Base-by-base conservation (phyloP, 2,113 vertebrate species). In the Aegithalos caudatus region DNA sequence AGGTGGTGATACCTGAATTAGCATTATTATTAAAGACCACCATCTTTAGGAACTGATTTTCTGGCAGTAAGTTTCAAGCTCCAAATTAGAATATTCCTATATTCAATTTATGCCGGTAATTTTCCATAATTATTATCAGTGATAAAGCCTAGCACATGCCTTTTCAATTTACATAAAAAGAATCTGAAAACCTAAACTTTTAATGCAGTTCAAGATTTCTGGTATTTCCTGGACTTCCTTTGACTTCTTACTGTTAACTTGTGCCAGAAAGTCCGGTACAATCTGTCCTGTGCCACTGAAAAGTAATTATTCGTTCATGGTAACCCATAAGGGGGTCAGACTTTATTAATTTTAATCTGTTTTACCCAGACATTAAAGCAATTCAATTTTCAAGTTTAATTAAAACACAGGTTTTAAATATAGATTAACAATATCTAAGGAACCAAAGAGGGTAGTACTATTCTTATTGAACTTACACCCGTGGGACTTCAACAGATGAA, bases 381-480 rank as follows among this genome's bases (percentile, higher is more conserved):
- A 96, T 90, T 95, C 96, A 96, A 92, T 92, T 96, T 94, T 83
- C 81, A 88, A 81, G 48, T 78, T 97, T 97, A 96, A 97, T 90
- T 96, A 96, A 95, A 92, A 81, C 40, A 76, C 44, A 78, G 31
- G 51, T 86, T 93, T 94, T 94, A 96, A 96, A 92, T 93, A 88
- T 81, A 92, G 85, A 92, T 92, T 62, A 88, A 74, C 67, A 93
- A 94, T 78, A 95, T 58, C 79, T 93, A 86, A 81, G 77, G 73
- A 96, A 86, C 20, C 28, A 65, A 76, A 90, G 56, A 88, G 38
- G 35, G 25, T 81, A 80, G 40, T 40, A 54, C 67, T 84, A 48
- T n/a, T 85, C 31, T 70, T 86, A 44, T n/a, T 74, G 94, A 96
- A 69, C 80, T 93, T 61, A 60, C 5, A 56, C 65, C 60, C 76